phyloP scores from a whole-genome alignment of 2,888 invertebrate species.

The Dysmachus trigonus region DNA sequence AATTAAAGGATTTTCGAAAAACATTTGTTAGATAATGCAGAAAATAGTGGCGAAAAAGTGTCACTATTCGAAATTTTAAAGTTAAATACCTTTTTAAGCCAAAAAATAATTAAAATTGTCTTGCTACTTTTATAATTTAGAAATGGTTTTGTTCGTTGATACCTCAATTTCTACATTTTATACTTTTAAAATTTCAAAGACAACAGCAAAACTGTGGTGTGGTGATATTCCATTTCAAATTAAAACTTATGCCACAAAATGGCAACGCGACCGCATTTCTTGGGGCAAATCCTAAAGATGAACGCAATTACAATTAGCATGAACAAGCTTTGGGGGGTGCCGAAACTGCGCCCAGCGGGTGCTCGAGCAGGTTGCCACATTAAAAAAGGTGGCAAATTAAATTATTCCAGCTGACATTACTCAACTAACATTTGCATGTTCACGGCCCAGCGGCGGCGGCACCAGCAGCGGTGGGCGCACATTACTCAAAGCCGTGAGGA shows the following conservation, averaged over 20 bases:
- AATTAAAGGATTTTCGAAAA: no score
- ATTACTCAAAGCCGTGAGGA: slow-evolving; percentile 37
- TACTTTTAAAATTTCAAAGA: no score
- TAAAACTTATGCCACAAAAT: not conserved
- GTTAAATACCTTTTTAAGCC: no score
- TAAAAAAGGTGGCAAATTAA: slow-evolving; percentile 37
- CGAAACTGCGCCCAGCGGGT: not conserved
- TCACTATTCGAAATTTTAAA: no score
- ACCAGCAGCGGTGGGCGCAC: slow-evolving; percentile 14
- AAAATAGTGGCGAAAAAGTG: no score
- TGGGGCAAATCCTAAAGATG: not conserved
- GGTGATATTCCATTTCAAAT: not conserved
- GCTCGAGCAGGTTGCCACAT: not conserved
- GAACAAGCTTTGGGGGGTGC: not conserved
- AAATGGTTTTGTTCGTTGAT: no score
- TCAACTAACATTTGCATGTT: slow-evolving; percentile 43
- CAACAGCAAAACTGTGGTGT: no score
- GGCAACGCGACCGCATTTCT: not conserved
- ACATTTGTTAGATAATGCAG: no score
- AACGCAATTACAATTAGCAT: not conserved
- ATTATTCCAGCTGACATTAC: slow-evolving; percentile 47
- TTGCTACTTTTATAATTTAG: no score
- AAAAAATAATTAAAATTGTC: no score
- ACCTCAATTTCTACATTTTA: no score
- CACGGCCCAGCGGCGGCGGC: no score